These are phyloP conservation scores for Diploscapter pachys DNA, from an alignment of 1,140 invertebrate genomes.

Conservation along the genomic window DNA sequence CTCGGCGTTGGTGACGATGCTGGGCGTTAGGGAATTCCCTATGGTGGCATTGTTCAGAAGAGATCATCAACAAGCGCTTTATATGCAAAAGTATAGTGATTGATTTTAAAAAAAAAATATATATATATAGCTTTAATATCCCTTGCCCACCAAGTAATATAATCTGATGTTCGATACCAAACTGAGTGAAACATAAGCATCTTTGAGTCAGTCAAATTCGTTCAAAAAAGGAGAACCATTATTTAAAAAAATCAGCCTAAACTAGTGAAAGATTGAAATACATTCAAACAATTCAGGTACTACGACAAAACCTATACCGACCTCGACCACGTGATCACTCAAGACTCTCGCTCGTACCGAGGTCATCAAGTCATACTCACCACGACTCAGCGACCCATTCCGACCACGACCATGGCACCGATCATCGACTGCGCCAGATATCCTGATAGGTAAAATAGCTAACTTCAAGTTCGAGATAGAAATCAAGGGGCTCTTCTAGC, in stretches of 20 bases:
- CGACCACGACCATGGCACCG: slow-evolving; percentile 30
- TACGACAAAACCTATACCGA: slow-evolving; percentile 17
- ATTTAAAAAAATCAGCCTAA: too few species aligned
- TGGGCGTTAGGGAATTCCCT: slow-evolving; percentile 46
- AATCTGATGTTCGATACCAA: slow-evolving; percentile 17
- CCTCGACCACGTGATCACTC: slow-evolving; percentile 7
- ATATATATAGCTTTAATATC: slow-evolving; percentile 17
- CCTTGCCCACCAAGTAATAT: slow-evolving; percentile 13
- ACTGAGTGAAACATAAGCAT: slow-evolving; percentile 15
- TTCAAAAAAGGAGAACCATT: slow-evolving; percentile 19
- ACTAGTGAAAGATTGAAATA: too few species aligned
- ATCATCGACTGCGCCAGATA: slow-evolving; percentile 39
- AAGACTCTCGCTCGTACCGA: background rate
- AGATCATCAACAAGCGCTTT: slow-evolving; percentile 55
- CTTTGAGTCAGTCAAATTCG: background rate
- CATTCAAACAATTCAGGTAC: slow-evolving; percentile 7
- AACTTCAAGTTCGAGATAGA: too few species aligned
- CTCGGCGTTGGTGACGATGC: slow-evolving; percentile 52
- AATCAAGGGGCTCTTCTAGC: too few species aligned
- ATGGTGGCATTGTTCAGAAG: slow-evolving; percentile 55
- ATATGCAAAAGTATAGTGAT: slow-evolving; percentile 45
- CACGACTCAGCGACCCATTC: slow-evolving; percentile 25
- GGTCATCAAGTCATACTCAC: background rate
- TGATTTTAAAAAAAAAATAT: slow-evolving; percentile 14
- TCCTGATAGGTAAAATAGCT: slow-evolving; percentile 31